Evolutionary conservation across 2,888 invertebrate genomes (phyloP).

Genomic region (Netelia melanura): DNA sequence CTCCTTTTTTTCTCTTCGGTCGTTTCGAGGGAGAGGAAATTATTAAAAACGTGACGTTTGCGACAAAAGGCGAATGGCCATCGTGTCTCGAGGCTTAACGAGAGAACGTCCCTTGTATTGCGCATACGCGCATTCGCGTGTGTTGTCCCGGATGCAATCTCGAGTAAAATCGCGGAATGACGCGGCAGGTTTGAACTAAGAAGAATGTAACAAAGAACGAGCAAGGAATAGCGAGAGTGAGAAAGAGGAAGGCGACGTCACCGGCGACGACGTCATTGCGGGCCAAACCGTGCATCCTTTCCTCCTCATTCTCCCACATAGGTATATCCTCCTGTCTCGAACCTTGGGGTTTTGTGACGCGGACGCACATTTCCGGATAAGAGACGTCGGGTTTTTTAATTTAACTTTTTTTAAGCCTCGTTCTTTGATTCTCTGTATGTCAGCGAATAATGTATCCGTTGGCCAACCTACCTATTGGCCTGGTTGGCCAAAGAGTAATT

Average conservation of each 20-base stretch:
- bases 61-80: conserved; percentile 18
- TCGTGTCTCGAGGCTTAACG: conserved; percentile 18
- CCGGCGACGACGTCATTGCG: conserved; percentile 57
- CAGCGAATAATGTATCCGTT: too few species aligned
- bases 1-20: conserved; percentile 12
- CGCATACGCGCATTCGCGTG: conserved; percentile 16
- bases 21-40: conserved; percentile 5
- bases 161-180: conserved; percentile 55
- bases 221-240: not conserved
- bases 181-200: not conserved
- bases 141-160: conserved; percentile 54
- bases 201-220: not conserved
- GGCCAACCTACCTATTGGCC: too few species aligned
- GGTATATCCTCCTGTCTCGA: not conserved
- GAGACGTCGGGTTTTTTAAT: not conserved
- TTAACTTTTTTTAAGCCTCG: too few species aligned
- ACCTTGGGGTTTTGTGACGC: too few species aligned
- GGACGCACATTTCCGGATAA: not conserved
- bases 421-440: too few species aligned
- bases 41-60: conserved; percentile 21
- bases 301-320: not conserved
- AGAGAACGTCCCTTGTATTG: conserved; percentile 6
- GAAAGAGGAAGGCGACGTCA: conserved; percentile 17
- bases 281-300: not conserved
- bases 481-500: too few species aligned